phyloP scores from a whole-genome alignment of 1,140 invertebrate genomes.

The Lucilia sericata region DNA sequence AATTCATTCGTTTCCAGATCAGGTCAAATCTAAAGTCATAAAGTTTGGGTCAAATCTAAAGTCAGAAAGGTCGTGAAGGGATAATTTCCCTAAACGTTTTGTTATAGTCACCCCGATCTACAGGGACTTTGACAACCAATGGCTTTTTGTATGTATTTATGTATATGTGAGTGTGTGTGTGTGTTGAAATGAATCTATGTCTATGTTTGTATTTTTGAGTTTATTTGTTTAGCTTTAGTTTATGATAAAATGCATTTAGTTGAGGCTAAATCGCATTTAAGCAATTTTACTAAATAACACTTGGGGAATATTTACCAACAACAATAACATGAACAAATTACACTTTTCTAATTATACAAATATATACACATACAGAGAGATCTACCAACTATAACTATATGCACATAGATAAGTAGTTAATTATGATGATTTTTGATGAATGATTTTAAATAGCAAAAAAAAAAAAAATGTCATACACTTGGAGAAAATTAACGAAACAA shows the following conservation, averaged over 20 bases:
- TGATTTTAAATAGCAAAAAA: neutral
- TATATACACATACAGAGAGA: neutral
- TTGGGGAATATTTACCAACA: conserved; percentile 47
- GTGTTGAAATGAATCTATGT: neutral
- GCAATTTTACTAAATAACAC: conserved; percentile 49
- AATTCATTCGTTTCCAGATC: too few relatives aligned
- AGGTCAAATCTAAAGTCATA: too few relatives aligned
- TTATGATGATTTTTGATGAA: conserved; percentile 43
- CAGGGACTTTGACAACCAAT: neutral
- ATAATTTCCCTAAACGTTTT: too few relatives aligned
- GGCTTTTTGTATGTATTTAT: neutral
- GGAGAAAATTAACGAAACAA: neutral
- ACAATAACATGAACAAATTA: conserved; percentile 37
- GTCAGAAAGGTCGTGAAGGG: too few relatives aligned
- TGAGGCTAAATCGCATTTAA: conserved; percentile 39
- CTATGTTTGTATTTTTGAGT: neutral
- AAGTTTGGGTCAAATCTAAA: too few relatives aligned
- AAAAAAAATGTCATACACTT: neutral
- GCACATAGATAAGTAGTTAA: conserved; percentile 37
- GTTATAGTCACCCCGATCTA: too few relatives aligned
- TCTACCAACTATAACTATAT: neutral
- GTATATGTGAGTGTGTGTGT: neutral
- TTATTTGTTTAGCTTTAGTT: conserved; percentile 43
- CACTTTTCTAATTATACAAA: conserved; percentile 34
- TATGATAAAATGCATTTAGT: conserved; percentile 43